A percentile compares a stretch with the other conserved stretches of the same genome.
Conservation (phyloP, 2,888 invertebrate genomes). For the Spatulosminthurus flaviceps region DNA sequence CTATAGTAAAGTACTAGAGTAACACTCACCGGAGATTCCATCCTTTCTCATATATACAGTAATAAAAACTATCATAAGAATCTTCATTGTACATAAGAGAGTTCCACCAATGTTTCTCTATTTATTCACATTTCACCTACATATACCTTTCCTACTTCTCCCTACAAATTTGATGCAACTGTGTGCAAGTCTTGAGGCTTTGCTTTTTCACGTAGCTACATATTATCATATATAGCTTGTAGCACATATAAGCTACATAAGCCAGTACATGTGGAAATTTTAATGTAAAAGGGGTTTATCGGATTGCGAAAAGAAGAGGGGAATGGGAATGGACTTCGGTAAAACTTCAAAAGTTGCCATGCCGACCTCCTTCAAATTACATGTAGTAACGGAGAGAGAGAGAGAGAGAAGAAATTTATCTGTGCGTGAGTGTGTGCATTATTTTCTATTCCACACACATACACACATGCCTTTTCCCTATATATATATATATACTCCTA, state of each 20-base stretch:
- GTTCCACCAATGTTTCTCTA: too few relatives aligned
- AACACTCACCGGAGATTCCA: background rate
- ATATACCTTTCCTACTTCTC: too few relatives aligned
- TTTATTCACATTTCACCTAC: too few relatives aligned
- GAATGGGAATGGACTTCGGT: conserved; percentile 60
- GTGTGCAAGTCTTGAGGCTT: too few relatives aligned
- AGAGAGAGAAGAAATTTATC: background rate
- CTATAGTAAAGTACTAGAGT: background rate
- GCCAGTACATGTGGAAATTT: conserved; percentile 10
- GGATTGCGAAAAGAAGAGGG: conserved; percentile 59
- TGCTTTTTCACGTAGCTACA: background rate
- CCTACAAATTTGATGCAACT: too few relatives aligned
- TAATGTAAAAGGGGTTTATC: conserved; percentile 57
- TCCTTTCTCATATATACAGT: too few relatives aligned
- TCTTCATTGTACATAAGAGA: too few relatives aligned
- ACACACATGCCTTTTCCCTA: too few relatives aligned
- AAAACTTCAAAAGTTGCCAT: conserved; percentile 63
- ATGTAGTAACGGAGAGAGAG: too few relatives aligned
- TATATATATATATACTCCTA: too few relatives aligned
- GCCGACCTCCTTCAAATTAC: conserved; percentile 50
- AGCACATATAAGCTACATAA: background rate
- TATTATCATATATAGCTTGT: background rate
- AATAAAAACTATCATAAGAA: too few relatives aligned
- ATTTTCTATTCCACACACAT: background rate
- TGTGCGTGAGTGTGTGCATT: background rate